These are phyloP conservation scores for Epicauta chinensis DNA, from an alignment of 1,140 invertebrate species.

Conservation along the genomic window DNA sequence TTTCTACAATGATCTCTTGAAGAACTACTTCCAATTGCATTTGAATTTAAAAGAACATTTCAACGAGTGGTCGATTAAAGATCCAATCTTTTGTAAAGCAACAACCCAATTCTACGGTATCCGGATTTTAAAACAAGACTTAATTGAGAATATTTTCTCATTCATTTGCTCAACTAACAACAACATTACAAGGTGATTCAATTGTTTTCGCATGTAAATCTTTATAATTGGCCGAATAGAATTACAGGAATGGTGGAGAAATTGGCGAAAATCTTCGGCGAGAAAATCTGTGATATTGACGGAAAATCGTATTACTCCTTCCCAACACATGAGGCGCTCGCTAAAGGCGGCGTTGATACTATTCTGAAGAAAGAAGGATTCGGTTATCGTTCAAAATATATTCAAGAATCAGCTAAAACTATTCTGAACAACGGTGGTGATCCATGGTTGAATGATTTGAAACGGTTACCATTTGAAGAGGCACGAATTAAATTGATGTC, in stretches of 20 bases:
- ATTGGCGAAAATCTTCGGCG: slow-evolving; percentile 76
- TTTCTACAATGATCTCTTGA: slow-evolving; percentile 49
- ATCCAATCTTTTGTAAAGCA: slow-evolving; percentile 66
- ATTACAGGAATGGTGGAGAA: slow-evolving; percentile 91
- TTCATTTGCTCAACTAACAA: slow-evolving; percentile 99
- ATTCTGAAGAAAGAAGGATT: slow-evolving; percentile 75
- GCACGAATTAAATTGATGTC: slow-evolving; percentile 68
- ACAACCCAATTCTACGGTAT: slow-evolving; percentile 71
- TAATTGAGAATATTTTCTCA: slow-evolving; percentile 88
- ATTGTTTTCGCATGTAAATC: background rate
- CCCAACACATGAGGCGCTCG: slow-evolving; percentile 64
- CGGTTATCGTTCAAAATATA: slow-evolving; percentile 88
- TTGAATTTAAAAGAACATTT: slow-evolving; percentile 65
- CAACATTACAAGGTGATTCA: slow-evolving; percentile 60
- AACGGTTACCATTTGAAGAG: slow-evolving; percentile 61
- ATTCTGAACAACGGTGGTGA: slow-evolving; percentile 61
- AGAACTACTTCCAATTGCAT: slow-evolving; percentile 64
- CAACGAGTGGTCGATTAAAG: slow-evolving; percentile 63
- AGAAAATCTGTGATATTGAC: slow-evolving; percentile 62
- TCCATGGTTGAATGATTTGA: slow-evolving; percentile 65
- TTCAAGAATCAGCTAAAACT: slow-evolving; percentile 63
- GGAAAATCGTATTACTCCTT: slow-evolving; percentile 69
- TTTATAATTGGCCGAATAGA: slow-evolving; percentile 43
- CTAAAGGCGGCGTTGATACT: slow-evolving; percentile 56
- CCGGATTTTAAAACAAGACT: slow-evolving; percentile 85